Evolutionary conservation across 2,113 vertebrate genomes (phyloP).

Genomic region (Microcebus lehilahytsara): DNA sequence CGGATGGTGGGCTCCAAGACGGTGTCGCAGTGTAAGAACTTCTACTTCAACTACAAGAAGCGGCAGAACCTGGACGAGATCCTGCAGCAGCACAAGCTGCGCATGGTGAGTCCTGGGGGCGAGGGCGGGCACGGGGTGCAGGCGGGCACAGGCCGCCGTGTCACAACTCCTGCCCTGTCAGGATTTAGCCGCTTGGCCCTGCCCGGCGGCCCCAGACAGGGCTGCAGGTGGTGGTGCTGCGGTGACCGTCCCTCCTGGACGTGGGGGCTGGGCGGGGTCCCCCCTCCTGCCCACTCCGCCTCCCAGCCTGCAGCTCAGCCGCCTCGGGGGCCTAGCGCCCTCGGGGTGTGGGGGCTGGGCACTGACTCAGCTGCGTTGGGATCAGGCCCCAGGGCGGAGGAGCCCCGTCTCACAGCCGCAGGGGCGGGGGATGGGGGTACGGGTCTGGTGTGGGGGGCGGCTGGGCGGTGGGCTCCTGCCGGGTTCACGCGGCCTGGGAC

Average conservation of each 20-base stretch:
- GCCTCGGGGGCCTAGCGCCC: not conserved
- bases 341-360: conserved; percentile 34
- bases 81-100: conserved; percentile 99
- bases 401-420: fast-evolving
- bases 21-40: conserved; percentile 99
- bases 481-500: not conserved
- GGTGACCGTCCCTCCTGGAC: fast-evolving
- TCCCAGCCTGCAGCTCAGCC: not conserved
- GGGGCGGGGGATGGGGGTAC: too few species aligned
- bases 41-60: conserved; percentile 99
- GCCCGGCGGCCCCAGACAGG: fast-evolving
- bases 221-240: not conserved
- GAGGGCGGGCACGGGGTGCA: too few species aligned
- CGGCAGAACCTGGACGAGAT: conserved; percentile 98
- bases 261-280: fast-evolving
- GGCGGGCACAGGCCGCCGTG: too few species aligned
- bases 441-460: not conserved
- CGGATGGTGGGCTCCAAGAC: conserved; percentile 99
- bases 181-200: not conserved
- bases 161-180: not conserved
- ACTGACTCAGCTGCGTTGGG: conserved; percentile 76
- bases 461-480: not conserved
- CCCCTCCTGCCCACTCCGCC: not conserved
- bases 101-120: conserved; percentile 88
- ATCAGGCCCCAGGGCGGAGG: conserved; percentile 48